Evolutionary conservation across 2,888 invertebrate species (phyloP), one percentile per base, ranked within the genome.

Genomic region (Cryptophagus acutangulus): DNA sequence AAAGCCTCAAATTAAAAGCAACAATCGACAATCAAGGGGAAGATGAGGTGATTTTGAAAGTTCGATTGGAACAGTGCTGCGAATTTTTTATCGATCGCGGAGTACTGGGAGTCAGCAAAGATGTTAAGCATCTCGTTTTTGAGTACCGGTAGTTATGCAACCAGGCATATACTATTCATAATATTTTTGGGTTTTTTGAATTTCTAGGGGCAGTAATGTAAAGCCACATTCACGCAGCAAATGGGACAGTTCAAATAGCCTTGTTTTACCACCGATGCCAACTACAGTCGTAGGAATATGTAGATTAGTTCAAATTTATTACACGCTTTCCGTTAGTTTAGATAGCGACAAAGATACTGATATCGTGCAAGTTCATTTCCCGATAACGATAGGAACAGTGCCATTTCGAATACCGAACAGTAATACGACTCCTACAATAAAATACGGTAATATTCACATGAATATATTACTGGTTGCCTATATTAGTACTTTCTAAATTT

Each of bases 41-140:
- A 17, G 66, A 67, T 17, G 68, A 67, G 45, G 67, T 70, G 2
- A 54, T 54, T 33, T 50, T 68, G 25, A 49, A 63, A 28, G 66
- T 69, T 10, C 60, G 64, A 18, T 47, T 69, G 29, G 66, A 72
- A 33, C 74, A 86, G 78, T 77, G 81, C 60, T 81, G 85, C 41
- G 84, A 85, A 63, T 85, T 81, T 63, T 82, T 81, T 64, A 84
- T 86, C 52, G 84, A 84, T 63, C 74, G 84, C 51, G 84, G 82
- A 14, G 83, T 84, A 5, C 67, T 84, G 38, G 84, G 84, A 1
- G 76, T 84, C 40, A 81, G 76, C 55, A 85, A 84, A 61, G 81
- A 82, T 54, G 63, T 78, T 31, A 76, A 76, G 49, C 83, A 82
- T 60, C 71, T 78, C 16, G 82, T 85, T 25, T 74, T 84, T 57